phyloP scores from a whole-genome alignment of 2,797 vertebrate genomes.

The Allobates femoralis region DNA sequence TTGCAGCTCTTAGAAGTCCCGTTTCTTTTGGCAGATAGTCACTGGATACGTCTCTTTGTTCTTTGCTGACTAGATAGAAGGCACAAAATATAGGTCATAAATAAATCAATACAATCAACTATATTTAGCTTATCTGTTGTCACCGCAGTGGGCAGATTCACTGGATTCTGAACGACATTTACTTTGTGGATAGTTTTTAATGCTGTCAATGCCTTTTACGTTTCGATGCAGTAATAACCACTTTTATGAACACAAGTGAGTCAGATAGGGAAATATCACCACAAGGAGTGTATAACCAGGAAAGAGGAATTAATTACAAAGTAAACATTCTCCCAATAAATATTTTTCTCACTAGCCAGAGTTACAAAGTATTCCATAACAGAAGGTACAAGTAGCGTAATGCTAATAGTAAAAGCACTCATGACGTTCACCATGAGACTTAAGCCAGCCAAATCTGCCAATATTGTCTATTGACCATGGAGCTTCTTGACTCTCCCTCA shows the following conservation, averaged over 20 bases:
- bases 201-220: neutral
- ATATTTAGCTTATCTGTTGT: conserved; percentile 51
- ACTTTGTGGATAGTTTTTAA: conserved; percentile 13
- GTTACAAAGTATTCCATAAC: neutral
- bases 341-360: too few species aligned
- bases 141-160: conserved; percentile 25
- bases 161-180: conserved; percentile 4
- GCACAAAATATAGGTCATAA: conserved; percentile 56
- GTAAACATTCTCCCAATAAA: neutral
- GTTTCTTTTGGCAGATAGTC: conserved; percentile 39
- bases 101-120: conserved; percentile 56
- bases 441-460: too few species aligned
- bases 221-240: neutral
- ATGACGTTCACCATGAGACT: neutral
- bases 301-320: neutral
- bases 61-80: conserved; percentile 54
- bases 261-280: neutral
- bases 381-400: neutral
- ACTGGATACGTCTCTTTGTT: conserved; percentile 33
- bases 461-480: too few species aligned
- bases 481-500: too few species aligned
- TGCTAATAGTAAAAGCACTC: neutral
- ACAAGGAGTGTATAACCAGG: neutral
- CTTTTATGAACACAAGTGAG: neutral
- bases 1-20: conserved; percentile 3